Base-by-base conservation (phyloP, 2,888 invertebrate species). In the Polymixis lichenea region DNA sequence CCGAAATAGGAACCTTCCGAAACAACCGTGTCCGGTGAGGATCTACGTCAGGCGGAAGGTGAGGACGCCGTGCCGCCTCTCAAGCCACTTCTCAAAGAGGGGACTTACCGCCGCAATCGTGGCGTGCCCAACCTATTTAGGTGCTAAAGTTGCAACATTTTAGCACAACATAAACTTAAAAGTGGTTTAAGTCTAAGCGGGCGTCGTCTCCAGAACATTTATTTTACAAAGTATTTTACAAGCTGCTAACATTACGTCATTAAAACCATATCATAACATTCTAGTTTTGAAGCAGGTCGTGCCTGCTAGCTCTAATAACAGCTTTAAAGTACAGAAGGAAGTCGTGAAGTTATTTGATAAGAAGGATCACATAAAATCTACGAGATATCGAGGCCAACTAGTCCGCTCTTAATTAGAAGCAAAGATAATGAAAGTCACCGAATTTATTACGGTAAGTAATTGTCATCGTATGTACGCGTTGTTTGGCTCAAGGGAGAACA, bases 361-460 rank as follows among this genome's bases (percentile, higher is more conserved):
- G 11, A 71, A 83, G 55, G 43, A 25, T 15, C 55, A 32, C n/a
- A 51, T 78, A 67, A 83, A 83, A 68, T 68, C 28, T 46, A 55
- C 2, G 22, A 58, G 69, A 66, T 65, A 83, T 65, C 67, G 56
- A 28, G 67, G 81, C 25, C 71, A 53, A 62, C 64, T 74, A 28
- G 56, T 17, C 46, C 28, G 17, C n/a, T 53, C 62, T 68, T 84
- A 84, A 81, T 81, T 77, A 76, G 38, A 78, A 38, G 61, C 62
- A 61, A 72, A 71, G 70, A 72, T 65, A 84, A 75, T 80, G 72
- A 80, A 78, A 71, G 69, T 51, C 38, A 9, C 62, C n/a, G 55
- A 81, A 85, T 76, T 81, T 80, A 76, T 76, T 67, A 70, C 62
- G 15, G 62, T 67, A 60, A 81, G 76, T 72, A 67, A 80, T 72